Evolutionary conservation across 2,888 invertebrate genomes (phyloP).

Genomic region (Syritta pipiens): DNA sequence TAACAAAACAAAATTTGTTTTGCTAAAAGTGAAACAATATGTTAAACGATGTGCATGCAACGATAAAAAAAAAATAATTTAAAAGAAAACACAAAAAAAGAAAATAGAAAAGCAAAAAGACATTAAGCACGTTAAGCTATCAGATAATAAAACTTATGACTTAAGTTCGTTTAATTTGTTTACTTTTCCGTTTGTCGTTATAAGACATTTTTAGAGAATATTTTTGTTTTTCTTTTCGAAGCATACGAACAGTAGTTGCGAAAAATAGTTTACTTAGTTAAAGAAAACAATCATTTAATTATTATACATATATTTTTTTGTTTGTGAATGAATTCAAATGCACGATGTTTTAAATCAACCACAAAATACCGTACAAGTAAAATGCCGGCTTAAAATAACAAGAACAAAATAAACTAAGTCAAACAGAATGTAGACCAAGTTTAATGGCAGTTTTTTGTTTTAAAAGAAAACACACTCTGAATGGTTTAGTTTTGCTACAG

Average conservation of each 20-base stretch:
- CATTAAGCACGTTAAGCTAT: conserved; percentile 67
- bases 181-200: conserved; percentile 24
- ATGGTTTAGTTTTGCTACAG: conserved; percentile 46
- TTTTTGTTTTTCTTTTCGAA: conserved; percentile 34
- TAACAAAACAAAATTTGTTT: conserved; percentile 10
- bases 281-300: too few species aligned
- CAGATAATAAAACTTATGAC: conserved; percentile 24
- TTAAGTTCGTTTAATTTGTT: conserved; percentile 39
- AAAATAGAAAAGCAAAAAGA: conserved; percentile 63
- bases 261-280: conserved; percentile 55
- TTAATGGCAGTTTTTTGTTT: too few species aligned
- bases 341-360: conserved; percentile 60
- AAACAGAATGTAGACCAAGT: conserved; percentile 18
- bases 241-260: conserved; percentile 49
- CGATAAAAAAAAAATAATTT: conserved; percentile 41
- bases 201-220: conserved; percentile 23
- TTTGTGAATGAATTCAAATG: conserved; percentile 64
- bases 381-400: conserved; percentile 30
- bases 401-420: too few species aligned
- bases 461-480: too few species aligned
- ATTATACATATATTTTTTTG: conserved; percentile 42
- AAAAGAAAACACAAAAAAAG: conserved; percentile 10
- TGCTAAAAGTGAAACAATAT: conserved; percentile 1
- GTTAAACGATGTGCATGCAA: conserved; percentile 59
- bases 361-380: conserved; percentile 28